Base-by-base conservation (phyloP, 2,797 vertebrate species). In the Myotis vivesi region DNA sequence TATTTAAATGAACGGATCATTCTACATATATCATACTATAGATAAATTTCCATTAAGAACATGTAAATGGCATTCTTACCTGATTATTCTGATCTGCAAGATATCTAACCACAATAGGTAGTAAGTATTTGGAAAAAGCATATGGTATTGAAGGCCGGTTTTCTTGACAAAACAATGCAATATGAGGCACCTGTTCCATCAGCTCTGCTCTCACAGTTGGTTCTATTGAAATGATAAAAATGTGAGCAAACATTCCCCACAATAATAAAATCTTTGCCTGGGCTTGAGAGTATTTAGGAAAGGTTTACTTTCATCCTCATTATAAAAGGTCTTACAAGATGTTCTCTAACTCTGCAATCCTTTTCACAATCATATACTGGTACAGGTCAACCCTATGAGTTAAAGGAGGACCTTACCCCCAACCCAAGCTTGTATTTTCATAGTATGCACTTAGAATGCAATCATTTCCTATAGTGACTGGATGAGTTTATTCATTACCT, bases 131-230 rank as follows among this genome's bases (percentile, higher is more conserved):
- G 94, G 99, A 99, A 96, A 99, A 99, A 89, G 99, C 99, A 11
- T 98, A 98, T 0, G 99, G 99, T 91, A 99, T 99, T n/a, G 99
- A 99, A 97, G 99, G 99, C 91, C 98, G 98, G 96, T 99, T 99
- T 97, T 99, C 99, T 97, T 99, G 99, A 97, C 99, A 99, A 98
- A 99, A 99, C 98, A 99, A 98, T 72, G 99, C 99, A 69, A 99
- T 99, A 51, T 99, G 99, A 95, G 99, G 99, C 95, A 99, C 98
- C 97, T 99, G 99, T 96, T 99, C 99, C 99, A 99, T 99, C 95
- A 99, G 97, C 94, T 99, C 99, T 28, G 99, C 99, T 96, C 99
- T 98, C 94, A 99, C 99, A 9, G 99, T 99, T 73, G 99, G 99
- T 89, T 99, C 99, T 99, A 97, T 85, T 30, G 69, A 95, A 92